These are phyloP conservation scores for Cetonia aurata DNA, from an alignment of 2,888 invertebrate genomes.

Conservation along the genomic window DNA sequence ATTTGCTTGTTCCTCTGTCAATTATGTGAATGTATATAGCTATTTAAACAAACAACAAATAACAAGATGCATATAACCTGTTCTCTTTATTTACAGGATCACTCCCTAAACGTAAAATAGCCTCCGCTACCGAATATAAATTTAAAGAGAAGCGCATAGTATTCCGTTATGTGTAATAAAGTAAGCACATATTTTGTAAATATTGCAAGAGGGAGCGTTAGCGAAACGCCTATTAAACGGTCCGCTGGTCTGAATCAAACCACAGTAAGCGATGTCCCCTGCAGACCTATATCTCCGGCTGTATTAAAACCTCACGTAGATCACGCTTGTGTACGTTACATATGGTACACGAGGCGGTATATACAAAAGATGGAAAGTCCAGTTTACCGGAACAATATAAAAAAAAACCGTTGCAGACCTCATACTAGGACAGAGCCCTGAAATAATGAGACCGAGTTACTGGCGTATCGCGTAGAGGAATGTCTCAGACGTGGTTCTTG, in stretches of 20 bases:
- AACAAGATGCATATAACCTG: too few relatives aligned
- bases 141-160: not conserved
- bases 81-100: not conserved
- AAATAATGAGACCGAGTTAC: constrained; percentile 56
- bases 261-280: constrained; percentile 7
- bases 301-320: constrained; percentile 8
- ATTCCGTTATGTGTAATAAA: not conserved
- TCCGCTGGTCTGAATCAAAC: constrained; percentile 27
- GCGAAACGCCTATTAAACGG: constrained; percentile 15
- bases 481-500: constrained; percentile 51
- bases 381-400: constrained; percentile 28
- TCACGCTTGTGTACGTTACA: not conserved
- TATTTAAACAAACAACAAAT: too few relatives aligned
- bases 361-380: constrained; percentile 1
- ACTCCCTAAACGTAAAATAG: too few relatives aligned
- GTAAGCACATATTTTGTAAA: constrained; percentile 13
- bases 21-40: too few relatives aligned
- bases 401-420: not conserved
- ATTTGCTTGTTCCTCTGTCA: too few relatives aligned
- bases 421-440: constrained; percentile 6
- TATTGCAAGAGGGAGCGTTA: constrained; percentile 10
- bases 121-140: too few relatives aligned
- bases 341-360: not conserved
- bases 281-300: constrained; percentile 7
- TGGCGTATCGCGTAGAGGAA: constrained; percentile 49